Base-by-base conservation (phyloP, 2,797 vertebrate species). In the Hephaestus fuliginosus region DNA sequence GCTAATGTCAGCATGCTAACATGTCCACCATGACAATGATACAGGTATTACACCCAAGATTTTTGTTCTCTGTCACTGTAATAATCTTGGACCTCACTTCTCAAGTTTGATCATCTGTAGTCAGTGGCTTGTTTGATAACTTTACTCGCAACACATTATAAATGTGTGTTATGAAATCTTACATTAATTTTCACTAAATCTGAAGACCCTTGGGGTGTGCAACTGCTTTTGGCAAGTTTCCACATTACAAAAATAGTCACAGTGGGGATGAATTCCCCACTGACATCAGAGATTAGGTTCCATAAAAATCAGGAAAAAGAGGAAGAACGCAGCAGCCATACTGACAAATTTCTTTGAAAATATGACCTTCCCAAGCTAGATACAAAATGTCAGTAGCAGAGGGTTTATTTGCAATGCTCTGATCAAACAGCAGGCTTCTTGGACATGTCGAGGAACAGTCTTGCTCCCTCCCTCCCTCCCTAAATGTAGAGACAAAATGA, bases 381-480 rank as follows among this genome's bases (percentile, higher is more conserved):
- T 74, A 70, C 58, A 70, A 87, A 92, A 90, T 90, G 85, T 88
- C 85, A 91, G 80, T 69, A 67, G 73, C 43, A 67, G 71, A 63
- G 53, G 6, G 30, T 39, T 36, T 53, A 87, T 83, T 91, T 89
- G 74, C 80, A 76, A 82, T 85, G 76, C 83, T 78, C 84, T 51
- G 36, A 25, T 60, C 68, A 78, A 84, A 86, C 52, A 82, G 64
- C 64, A 69, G 75, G 61, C 49, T 64, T n/a, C 48, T 46, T 18
- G 11, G 41, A 70, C 20, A 10, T 8, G 28, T 12, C 0, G 18
- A 70, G 69, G 44, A 68, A 44, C 75, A 67, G 69, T 49, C 25
- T 41, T 2, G 11, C 43, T 78, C 39, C 70, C 69, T 65, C 83
- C 70, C 60, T 74, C 53, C 61, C 49, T 55, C n/a, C 57, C 69